Conservation (phyloP, 2,113 vertebrate genomes). For the Balaenoptera acutorostrata region DNA sequence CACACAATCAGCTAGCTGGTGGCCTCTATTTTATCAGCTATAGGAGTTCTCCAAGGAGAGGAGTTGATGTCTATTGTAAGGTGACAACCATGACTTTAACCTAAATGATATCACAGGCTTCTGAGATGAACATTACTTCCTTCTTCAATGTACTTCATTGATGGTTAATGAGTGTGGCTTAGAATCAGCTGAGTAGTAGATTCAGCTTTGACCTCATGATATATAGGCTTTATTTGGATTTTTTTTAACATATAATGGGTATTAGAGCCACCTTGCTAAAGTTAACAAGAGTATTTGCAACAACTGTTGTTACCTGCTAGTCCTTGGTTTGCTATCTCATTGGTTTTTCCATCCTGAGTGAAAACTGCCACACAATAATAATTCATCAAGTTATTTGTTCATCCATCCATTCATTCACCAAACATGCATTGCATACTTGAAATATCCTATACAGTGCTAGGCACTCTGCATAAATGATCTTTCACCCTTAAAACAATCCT, state of each 20-base stretch:
- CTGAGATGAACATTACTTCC: not conserved
- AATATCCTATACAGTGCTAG: not conserved
- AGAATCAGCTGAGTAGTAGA: not conserved
- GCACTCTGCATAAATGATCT: not conserved
- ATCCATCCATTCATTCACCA: not conserved
- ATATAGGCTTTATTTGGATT: not conserved
- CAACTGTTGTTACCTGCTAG: not conserved
- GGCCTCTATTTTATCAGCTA: not conserved
- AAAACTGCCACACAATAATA: not conserved
- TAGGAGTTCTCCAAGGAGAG: not conserved
- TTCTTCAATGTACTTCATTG: not conserved
- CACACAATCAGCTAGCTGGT: not conserved
- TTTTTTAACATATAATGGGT: not conserved
- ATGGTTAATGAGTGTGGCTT: not conserved
- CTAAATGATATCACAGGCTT: not conserved
- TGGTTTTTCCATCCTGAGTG: not conserved
- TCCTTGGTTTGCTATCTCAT: not conserved
- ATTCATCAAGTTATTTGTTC: not conserved
- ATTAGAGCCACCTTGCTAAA: not conserved
- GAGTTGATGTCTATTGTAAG: not conserved
- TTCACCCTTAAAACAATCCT: not conserved
- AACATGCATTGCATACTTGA: not conserved
- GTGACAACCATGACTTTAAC: not conserved
- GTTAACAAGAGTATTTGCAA: not conserved
- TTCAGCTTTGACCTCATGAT: not conserved